These are phyloP conservation scores for Ganaspis brasiliensis DNA, from an alignment of 2,888 invertebrate species.

Conservation along the genomic window DNA sequence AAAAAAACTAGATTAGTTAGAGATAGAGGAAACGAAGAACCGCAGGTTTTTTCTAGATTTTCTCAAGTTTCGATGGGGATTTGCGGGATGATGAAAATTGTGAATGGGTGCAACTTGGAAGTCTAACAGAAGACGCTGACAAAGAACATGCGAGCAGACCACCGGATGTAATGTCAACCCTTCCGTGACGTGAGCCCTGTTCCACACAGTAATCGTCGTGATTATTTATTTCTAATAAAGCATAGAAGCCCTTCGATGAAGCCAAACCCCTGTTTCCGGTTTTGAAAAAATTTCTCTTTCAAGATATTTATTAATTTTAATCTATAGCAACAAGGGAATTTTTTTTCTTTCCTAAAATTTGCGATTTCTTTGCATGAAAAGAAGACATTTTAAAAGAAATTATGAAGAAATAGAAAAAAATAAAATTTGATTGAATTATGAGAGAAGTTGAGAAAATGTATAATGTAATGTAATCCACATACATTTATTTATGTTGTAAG, in stretches of 20 bases:
- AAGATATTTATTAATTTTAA: too few species aligned
- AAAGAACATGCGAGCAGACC: conserved; percentile 41
- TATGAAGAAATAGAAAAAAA: too few species aligned
- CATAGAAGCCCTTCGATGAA: conserved; percentile 30
- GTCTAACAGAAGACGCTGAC: conserved; percentile 43
- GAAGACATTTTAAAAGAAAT: background rate
- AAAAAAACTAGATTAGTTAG: too few species aligned
- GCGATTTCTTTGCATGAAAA: too few species aligned
- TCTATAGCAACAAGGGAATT: background rate
- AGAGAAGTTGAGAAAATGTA: conserved; percentile 37
- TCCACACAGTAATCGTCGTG: conserved; percentile 38
- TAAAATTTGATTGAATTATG: conserved; percentile 40
- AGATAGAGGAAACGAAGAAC: conserved; percentile 7
- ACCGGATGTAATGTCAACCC: conserved; percentile 64
- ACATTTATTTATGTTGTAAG: conserved; percentile 21
- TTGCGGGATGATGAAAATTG: conserved; percentile 50
- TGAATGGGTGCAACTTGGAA: conserved; percentile 44
- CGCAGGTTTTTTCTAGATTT: conserved; percentile 26
- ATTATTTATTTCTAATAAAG: conserved; percentile 44
- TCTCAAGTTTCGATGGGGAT: background rate
- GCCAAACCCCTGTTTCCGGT: conserved; percentile 18
- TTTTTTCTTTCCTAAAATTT: background rate
- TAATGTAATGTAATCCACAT: background rate
- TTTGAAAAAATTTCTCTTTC: conserved; percentile 6
- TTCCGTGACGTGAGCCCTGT: conserved; percentile 59